Evolutionary conservation across 2,113 vertebrate genomes (phyloP), one percentile per base, ranked within the genome.

Genomic region (Pelmatolapia mariae): DNA sequence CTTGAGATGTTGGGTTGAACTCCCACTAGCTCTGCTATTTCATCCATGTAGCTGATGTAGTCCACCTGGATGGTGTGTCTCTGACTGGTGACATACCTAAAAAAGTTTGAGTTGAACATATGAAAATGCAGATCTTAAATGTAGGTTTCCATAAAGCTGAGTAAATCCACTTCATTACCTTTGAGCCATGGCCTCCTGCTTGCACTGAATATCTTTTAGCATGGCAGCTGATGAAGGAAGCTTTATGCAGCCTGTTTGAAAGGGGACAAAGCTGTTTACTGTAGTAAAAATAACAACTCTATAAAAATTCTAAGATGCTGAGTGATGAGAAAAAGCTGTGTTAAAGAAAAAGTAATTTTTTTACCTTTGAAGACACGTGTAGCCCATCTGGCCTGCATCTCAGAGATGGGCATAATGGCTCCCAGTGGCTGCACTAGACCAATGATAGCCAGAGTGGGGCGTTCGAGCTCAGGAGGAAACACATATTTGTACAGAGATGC

Each of bases 401-500:
- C 98, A 1, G 98, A 94, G 93, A 98, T 94, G 38, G 98, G 97
- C 98, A 99, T 99, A 73, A 99, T 96, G 88, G 98, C 97, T 19
- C 98, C 98, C 18, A 98, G 59, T 1, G 98, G 98, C 90, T 99
- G 98, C 83, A 99, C 54, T 5, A 98, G 90, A 38, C 98, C 98
- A 0, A 99, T 98, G 87, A 99, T 89, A 7, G 97, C 98, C 94
- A 99, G 91, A 0, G 98, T 98, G 0, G 97, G 95, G 63, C 91
- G 97, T 53, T 98, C 97, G 86, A 99, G 83, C 10, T 95, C 92
- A 10, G 97, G 95, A 1, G 97, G 97, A 26, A 18, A 50, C 45
- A 18, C 47, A 18, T 50, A 18, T 50, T 50, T 50, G 47, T 50
- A 50, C 47, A 50, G 95, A 1, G 95, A 10, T 3, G 96, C 59